A percentile compares a stretch with the other conserved stretches of the same genome.
These are phyloP conservation scores for Trochalopteron elliotii DNA, from an alignment of 2,113 vertebrate species.

Conservation along the genomic window DNA sequence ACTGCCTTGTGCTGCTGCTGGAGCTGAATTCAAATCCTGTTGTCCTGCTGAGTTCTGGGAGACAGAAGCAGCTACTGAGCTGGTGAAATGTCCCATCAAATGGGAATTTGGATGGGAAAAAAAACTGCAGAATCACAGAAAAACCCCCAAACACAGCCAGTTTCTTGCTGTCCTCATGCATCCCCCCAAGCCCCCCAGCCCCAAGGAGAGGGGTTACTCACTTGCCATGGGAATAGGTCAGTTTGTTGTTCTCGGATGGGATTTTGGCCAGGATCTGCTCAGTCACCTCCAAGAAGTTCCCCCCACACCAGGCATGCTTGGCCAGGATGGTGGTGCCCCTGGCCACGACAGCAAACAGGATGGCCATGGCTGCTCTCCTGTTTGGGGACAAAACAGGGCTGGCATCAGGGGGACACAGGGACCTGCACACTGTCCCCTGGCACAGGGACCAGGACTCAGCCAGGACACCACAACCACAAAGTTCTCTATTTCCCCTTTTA, in stretches of 20 bases:
- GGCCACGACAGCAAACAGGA: constrained; percentile 95
- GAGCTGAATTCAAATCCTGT: background rate
- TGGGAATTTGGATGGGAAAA: accelerated
- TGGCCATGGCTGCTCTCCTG: constrained; percentile 85
- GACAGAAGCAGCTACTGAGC: accelerated
- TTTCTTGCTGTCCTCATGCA: accelerated
- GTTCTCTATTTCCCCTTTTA: background rate
- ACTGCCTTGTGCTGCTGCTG: background rate
- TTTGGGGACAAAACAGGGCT: background rate
- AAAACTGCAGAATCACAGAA: accelerated
- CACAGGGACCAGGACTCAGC: background rate
- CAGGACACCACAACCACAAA: background rate
- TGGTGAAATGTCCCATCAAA: too few relatives aligned
- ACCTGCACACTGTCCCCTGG: background rate
- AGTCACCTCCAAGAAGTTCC: constrained; percentile 97
- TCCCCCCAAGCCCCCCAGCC: accelerated
- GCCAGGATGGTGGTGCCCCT: constrained; percentile 96
- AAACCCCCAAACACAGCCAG: accelerated
- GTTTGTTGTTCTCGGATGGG: constrained; percentile 95
- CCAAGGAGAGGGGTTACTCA: constrained; percentile 57
- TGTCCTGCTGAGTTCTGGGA: background rate
- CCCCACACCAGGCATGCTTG: constrained; percentile 94
- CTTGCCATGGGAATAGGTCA: constrained; percentile 97
- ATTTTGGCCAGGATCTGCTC: constrained; percentile 97
- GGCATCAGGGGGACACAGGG: background rate